phyloP scores from a whole-genome alignment of 1,140 invertebrate genomes.

The Dufourea novaeangliae region DNA sequence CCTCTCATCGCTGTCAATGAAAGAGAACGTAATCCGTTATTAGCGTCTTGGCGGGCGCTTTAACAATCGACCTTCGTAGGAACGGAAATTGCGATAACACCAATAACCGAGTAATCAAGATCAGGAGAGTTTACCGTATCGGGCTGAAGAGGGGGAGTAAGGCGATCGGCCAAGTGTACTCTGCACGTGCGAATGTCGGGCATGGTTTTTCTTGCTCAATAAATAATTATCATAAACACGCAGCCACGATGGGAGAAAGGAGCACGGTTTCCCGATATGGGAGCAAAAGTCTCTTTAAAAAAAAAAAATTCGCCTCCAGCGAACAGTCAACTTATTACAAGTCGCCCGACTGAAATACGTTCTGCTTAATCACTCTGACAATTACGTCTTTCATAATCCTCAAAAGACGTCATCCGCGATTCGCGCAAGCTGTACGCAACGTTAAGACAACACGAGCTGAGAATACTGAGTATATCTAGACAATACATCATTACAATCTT shows the following conservation, averaged over 20 bases:
- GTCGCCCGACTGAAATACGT: background rate
- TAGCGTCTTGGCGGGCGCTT: constrained; percentile 38
- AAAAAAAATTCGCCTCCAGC: background rate
- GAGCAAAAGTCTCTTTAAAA: background rate
- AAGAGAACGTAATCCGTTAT: constrained; percentile 47
- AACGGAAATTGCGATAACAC: constrained; percentile 52
- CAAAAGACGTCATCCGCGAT: too few relatives aligned
- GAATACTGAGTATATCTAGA: too few relatives aligned
- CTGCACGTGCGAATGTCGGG: constrained; percentile 3
- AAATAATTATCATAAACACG: constrained; percentile 8
- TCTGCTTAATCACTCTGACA: background rate
- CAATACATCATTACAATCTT: too few relatives aligned
- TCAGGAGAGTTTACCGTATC: constrained; percentile 3
- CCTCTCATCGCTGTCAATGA: constrained; percentile 33
- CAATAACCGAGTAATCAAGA: constrained; percentile 47
- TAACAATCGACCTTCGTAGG: constrained; percentile 41
- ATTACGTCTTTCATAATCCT: background rate
- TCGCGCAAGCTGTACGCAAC: too few relatives aligned
- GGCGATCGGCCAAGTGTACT: background rate
- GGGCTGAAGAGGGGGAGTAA: too few relatives aligned
- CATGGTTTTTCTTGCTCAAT: constrained; percentile 5
- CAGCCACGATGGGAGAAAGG: background rate
- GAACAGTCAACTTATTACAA: background rate
- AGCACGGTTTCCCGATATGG: background rate
- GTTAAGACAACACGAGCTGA: too few relatives aligned